Evolutionary conservation across 2,113 vertebrate species (phyloP).

Genomic region (Elaphurus davidianus): DNA sequence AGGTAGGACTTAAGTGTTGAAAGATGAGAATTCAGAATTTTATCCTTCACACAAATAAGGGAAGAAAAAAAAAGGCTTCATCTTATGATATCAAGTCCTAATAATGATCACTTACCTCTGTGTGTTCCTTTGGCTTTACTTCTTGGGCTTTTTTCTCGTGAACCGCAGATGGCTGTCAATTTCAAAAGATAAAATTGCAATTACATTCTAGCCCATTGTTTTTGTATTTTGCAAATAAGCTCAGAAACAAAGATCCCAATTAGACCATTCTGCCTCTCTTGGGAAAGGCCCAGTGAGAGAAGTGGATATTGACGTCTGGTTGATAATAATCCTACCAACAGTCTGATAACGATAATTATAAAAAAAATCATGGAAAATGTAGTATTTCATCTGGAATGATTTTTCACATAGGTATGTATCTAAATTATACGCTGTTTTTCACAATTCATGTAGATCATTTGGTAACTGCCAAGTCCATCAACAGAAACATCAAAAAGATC

Average conservation of each 20-base stretch:
- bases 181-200: slow-evolving; percentile 55
- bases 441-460: not conserved
- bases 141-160: slow-evolving; percentile 58
- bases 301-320: not conserved
- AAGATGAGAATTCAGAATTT: not conserved
- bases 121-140: slow-evolving; percentile 68
- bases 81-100: not conserved
- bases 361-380: not conserved
- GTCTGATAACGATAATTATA: not conserved
- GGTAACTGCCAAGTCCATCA: not conserved
- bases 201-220: not conserved
- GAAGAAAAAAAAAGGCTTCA: not conserved
- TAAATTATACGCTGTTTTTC: not conserved
- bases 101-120: slow-evolving; percentile 63
- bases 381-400: not conserved
- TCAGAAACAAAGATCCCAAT: not conserved
- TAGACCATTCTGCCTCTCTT: not conserved
- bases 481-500: not conserved
- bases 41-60: not conserved
- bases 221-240: not conserved
- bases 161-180: slow-evolving; percentile 67
- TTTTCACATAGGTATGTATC: not conserved
- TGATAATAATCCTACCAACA: not conserved
- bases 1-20: no score
- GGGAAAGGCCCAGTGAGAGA: not conserved